Evolutionary conservation across 2,113 vertebrate genomes (phyloP).

Genomic region (Pterocles orientalis): DNA sequence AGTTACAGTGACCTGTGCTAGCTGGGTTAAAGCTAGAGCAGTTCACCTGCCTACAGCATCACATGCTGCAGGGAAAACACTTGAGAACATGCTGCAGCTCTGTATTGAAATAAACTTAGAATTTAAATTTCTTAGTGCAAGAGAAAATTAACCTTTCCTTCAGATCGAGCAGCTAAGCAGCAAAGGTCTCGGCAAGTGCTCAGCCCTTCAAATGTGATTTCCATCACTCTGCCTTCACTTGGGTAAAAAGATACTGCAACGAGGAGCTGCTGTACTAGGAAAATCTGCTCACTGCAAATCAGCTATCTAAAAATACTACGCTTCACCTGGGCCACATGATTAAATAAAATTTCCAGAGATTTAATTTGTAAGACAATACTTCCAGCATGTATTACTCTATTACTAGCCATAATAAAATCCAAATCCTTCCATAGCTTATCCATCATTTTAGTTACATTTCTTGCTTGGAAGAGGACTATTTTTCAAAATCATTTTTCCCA

Average conservation of each 20-base stretch:
- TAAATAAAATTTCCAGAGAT: background rate
- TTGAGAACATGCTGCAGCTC: background rate
- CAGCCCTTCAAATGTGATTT: background rate
- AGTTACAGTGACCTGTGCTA: background rate
- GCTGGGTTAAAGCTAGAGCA: background rate
- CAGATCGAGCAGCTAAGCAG: background rate
- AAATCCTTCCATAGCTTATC: slow-evolving; percentile 14
- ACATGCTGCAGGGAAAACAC: background rate
- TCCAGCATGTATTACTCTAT: background rate
- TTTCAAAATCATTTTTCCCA: background rate
- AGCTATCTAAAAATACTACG: background rate
- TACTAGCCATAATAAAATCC: background rate
- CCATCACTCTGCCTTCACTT: background rate
- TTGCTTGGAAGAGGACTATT: background rate
- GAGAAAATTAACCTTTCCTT: background rate
- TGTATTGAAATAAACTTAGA: background rate
- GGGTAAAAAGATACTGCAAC: background rate
- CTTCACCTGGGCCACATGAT: background rate
- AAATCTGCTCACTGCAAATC: background rate
- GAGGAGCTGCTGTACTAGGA: background rate
- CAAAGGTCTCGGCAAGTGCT: background rate
- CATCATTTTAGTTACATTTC: background rate
- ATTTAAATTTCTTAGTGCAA: background rate
- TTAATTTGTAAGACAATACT: slow-evolving; percentile 26
- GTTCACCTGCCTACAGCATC: background rate